phyloP scores from a whole-genome alignment of 1,140 invertebrate species.

The Drosophila triauraria region DNA sequence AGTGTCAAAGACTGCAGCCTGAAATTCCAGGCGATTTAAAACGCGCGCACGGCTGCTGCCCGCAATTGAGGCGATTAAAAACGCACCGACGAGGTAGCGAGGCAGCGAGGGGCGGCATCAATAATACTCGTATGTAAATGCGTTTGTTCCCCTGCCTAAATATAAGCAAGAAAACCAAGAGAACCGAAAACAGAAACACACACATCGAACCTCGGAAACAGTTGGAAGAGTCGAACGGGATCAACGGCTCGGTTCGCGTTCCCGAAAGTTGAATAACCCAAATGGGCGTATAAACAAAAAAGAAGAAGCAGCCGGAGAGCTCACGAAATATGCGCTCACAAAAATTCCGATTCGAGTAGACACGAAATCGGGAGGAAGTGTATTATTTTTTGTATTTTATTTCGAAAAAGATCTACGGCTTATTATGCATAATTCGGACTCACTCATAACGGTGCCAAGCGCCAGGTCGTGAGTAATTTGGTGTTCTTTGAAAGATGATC shows the following conservation, averaged over 20 bases:
- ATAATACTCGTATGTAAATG: constrained; percentile 69
- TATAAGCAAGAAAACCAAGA: constrained; percentile 41
- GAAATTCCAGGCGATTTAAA: constrained; percentile 66
- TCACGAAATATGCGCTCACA: constrained; percentile 8
- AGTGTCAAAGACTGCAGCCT: constrained; percentile 53
- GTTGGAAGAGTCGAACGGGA: constrained; percentile 76
- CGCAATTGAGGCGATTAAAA: constrained; percentile 64
- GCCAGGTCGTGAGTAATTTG: constrained; percentile 33
- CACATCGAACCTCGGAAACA: constrained; percentile 45
- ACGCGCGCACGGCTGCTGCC: constrained; percentile 19
- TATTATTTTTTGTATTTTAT: constrained; percentile 8
- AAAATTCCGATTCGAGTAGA: constrained; percentile 23
- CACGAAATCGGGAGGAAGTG: constrained; percentile 1
- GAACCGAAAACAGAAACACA: constrained; percentile 55
- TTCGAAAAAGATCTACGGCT: constrained; percentile 39
- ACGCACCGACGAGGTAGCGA: constrained; percentile 4
- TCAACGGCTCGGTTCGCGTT: constrained; percentile 72
- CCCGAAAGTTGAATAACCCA: constrained; percentile 81
- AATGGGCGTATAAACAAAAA: constrained; percentile 76
- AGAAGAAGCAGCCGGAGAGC: constrained; percentile 2
- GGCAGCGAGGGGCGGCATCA: constrained; percentile 11
- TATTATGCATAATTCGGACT: constrained; percentile 58
- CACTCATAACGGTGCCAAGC: constrained; percentile 24
- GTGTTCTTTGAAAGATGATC: constrained; percentile 35
- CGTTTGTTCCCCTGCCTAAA: constrained; percentile 71